Evolutionary conservation across 1,140 invertebrate genomes (phyloP).

Genomic region (Prorops nasuta): DNA sequence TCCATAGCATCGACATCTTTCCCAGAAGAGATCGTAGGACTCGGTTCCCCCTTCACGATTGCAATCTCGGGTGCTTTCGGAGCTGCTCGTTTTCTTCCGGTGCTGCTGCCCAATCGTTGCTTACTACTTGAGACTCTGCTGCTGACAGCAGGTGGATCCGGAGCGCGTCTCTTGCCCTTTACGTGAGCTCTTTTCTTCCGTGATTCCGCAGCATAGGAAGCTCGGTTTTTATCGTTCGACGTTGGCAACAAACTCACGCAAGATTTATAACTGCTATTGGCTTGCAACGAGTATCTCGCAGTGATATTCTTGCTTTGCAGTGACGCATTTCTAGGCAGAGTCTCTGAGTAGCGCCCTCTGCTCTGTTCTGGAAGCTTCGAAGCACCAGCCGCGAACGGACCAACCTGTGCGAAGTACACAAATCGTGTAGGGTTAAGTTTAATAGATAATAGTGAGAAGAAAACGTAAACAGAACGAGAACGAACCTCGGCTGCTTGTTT

Average conservation of each 20-base stretch:
- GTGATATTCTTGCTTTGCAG: constrained; percentile 31
- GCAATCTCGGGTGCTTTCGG: constrained; percentile 60
- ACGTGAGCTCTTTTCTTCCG: constrained; percentile 63
- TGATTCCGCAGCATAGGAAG: no score
- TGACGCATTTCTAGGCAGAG: constrained; percentile 35
- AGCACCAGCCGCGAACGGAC: constrained; percentile 61
- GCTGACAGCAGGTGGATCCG: constrained; percentile 61
- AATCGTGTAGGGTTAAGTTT: no score
- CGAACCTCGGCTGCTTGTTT: constrained; percentile 46
- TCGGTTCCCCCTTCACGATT: no score
- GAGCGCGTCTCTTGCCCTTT: constrained; percentile 72
- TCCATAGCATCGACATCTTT: constrained; percentile 29
- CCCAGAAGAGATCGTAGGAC: no score
- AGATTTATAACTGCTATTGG: constrained; percentile 53
- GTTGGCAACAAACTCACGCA: constrained; percentile 58
- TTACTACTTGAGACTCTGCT: constrained; percentile 28
- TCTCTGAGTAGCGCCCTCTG: constrained; percentile 24
- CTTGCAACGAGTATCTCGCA: constrained; percentile 45
- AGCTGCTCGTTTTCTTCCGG: constrained; percentile 60
- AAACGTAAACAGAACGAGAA: not conserved
- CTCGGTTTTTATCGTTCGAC: no score
- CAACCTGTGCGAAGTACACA: constrained; percentile 64
- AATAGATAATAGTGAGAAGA: constrained; percentile 56
- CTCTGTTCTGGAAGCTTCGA: constrained; percentile 35
- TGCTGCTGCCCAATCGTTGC: constrained; percentile 37